Evolutionary conservation across 2,888 invertebrate species (phyloP).

Genomic region (Slavum lentiscoides): DNA sequence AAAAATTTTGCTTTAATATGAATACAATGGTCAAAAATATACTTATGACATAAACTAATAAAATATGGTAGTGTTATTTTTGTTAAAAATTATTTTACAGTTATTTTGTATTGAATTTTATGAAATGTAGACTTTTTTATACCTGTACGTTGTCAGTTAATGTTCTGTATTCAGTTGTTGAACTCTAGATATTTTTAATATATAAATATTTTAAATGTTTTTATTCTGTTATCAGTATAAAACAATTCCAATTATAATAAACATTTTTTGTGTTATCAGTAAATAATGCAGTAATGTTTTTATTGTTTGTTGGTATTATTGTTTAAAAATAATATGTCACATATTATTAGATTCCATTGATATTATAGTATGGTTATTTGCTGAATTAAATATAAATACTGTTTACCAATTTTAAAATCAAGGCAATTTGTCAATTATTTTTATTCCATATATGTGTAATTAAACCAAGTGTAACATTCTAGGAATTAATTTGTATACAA

Average conservation of each 20-base stretch:
- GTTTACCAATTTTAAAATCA: background rate
- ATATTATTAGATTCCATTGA: background rate
- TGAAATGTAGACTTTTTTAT: background rate
- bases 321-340: too few relatives aligned
- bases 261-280: background rate
- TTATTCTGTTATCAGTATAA: too few relatives aligned
- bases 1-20: too few relatives aligned
- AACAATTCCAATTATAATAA: background rate
- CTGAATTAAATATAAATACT: background rate
- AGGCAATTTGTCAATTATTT: background rate
- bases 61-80: background rate
- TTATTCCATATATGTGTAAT: background rate
- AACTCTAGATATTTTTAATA: too few relatives aligned
- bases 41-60: background rate
- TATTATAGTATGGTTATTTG: background rate
- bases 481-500: background rate
- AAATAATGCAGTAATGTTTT: background rate
- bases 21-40: background rate
- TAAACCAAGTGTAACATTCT: background rate
- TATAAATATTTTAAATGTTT: too few relatives aligned
- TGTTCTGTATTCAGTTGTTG: too few relatives aligned
- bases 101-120: background rate
- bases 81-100: background rate
- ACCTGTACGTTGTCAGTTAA: too few relatives aligned
- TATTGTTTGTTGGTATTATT: background rate